These are phyloP conservation scores for Drosophila gunungcola DNA, from an alignment of 1,140 invertebrate genomes.

Conservation along the genomic window DNA sequence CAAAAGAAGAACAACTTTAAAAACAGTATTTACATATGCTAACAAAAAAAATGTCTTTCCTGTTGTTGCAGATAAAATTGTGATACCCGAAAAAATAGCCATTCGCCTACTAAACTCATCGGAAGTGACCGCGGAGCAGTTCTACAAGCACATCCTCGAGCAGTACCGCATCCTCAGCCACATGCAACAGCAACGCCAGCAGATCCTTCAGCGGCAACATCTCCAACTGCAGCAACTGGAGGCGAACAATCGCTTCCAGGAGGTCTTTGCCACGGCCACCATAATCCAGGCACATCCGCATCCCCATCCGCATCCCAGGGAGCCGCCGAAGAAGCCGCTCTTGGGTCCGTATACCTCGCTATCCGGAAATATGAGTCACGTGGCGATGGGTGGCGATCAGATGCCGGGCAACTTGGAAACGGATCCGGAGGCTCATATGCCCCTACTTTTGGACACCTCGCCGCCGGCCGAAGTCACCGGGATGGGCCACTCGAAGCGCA, in stretches of 20 bases:
- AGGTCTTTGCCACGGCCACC: constrained; percentile 79
- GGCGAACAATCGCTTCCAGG: constrained; percentile 79
- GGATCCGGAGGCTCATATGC: constrained; percentile 39
- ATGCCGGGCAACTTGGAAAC: constrained; percentile 13
- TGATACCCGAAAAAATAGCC: constrained; percentile 84
- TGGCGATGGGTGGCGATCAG: neutral
- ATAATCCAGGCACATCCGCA: constrained; percentile 79
- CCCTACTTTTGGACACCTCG: constrained; percentile 63
- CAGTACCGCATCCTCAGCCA: constrained; percentile 81
- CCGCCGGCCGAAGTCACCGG: constrained; percentile 47
- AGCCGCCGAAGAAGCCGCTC: constrained; percentile 57
- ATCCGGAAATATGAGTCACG: constrained; percentile 16
- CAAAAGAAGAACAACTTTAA: no score
- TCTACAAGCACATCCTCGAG: constrained; percentile 81
- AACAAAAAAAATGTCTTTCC: neutral
- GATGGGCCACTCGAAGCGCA: constrained; percentile 61
- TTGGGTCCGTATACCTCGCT: constrained; percentile 16
- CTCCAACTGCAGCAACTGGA: constrained; percentile 79
- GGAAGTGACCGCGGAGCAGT: constrained; percentile 83
- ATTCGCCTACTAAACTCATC: constrained; percentile 82
- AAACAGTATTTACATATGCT: no score
- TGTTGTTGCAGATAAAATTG: constrained; percentile 80
- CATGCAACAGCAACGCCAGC: constrained; percentile 73
- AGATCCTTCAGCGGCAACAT: constrained; percentile 77
- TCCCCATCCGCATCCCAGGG: constrained; percentile 47